Percentiles rank a stretch among this genome's conserved stretches.
These are phyloP conservation scores for Octonoba sinensis DNA, from an alignment of 2,888 invertebrate species.

Conservation along the genomic window DNA sequence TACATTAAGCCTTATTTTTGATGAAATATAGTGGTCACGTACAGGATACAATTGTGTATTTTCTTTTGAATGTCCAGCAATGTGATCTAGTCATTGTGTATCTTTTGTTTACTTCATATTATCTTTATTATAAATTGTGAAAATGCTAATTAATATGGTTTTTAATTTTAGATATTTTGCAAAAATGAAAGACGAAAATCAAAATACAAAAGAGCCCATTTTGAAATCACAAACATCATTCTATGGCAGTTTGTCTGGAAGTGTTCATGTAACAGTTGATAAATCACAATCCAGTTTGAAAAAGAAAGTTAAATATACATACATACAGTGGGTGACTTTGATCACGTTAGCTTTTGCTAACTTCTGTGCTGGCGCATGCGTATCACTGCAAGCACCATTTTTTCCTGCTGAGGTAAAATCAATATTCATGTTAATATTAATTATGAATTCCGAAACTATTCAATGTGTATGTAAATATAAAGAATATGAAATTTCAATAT, in stretches of 20 bases:
- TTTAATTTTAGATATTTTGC: slow-evolving; percentile 4
- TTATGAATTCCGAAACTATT: not conserved
- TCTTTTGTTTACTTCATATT: too few species aligned
- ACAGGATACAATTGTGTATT: too few species aligned
- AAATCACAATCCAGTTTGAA: slow-evolving; percentile 4
- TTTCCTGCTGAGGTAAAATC: slow-evolving; percentile 79
- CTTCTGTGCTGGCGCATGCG: slow-evolving; percentile 87
- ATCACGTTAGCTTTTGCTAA: slow-evolving; percentile 85
- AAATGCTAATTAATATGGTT: not conserved
- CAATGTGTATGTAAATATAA: too few species aligned
- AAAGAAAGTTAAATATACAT: slow-evolving; percentile 32
- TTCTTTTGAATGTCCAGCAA: too few species aligned
- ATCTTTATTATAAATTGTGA: too few species aligned
- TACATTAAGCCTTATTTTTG: too few species aligned
- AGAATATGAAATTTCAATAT: too few species aligned
- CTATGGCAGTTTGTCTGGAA: slow-evolving; percentile 18
- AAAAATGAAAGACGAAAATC: slow-evolving; percentile 33
- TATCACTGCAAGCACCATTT: slow-evolving; percentile 87
- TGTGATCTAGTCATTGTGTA: too few species aligned
- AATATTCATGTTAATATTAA: not conserved
- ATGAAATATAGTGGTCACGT: too few species aligned
- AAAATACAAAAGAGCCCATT: slow-evolving; percentile 9
- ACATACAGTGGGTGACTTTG: slow-evolving; percentile 51
- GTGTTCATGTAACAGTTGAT: not conserved
- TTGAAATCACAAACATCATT: not conserved